Base-by-base conservation (phyloP, 92 coral and sea anemone genomes). In the Parazoanthus darwini region DNA sequence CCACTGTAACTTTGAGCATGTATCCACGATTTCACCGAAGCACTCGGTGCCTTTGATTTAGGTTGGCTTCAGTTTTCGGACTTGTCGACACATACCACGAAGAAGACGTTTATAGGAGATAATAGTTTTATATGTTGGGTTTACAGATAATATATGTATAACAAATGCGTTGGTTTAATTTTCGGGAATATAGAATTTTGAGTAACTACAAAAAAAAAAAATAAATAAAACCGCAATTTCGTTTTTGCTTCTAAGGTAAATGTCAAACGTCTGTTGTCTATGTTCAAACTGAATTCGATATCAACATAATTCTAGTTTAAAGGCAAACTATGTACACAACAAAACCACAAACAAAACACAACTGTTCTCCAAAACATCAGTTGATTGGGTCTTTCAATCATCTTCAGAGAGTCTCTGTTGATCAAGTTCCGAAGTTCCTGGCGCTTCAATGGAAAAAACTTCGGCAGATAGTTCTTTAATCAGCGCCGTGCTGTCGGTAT, bases 381-480 rank as follows among this genome's bases (percentile, higher is more conserved):
- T 22, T 26, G 6, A 63, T 6, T n/a, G 16, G 2, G 8, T 63
- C 39, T 14, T 20, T 82, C 75, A 82, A 50, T 94, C 96, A 38
- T 92, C 96, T 42, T 94, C 96, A 15, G 96, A 94, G 58, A 93
- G 90, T 72, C 91, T 88, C 85, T 94, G 96, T 44, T 93, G 93
- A 73, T 88, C 88, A 70, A 94, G 89, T 6, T 81, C 91, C 35
- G 89, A 89, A 65, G 91, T 90, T 84, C 59, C 87, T 33, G 87
- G 68, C 66, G 95, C 96, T n/a, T 95, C 98, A 82, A 95, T 95
- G 35, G 98, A 95, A 80, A 95, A 95, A 23, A 95, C 98, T 79
- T 95, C 98, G 44, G 93, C 94, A 11, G 98, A 95, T 46, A 95
- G 92, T 91, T 95, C 96, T 74, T 95, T 93, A 72, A 95, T 95